A percentile compares a stretch with the other conserved stretches of the same genome.
phyloP scores from a whole-genome alignment of 2,113 vertebrate genomes.

The Nymphicus hollandicus region DNA sequence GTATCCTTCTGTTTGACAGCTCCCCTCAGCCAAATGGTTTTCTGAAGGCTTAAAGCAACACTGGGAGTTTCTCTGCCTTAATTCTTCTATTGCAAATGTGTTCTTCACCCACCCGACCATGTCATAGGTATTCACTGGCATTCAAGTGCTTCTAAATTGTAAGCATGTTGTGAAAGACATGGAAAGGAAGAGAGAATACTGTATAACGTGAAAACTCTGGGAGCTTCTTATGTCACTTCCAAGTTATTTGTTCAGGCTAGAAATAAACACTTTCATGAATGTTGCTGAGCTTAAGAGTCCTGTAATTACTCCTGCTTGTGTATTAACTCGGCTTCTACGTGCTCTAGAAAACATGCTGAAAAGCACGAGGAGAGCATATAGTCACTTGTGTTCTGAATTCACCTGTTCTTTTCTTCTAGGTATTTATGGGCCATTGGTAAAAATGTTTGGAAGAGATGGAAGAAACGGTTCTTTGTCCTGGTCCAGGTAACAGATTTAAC shows the following conservation, averaged over 20 bases:
- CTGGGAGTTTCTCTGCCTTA: background rate
- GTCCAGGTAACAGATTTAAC: slow-evolving; percentile 88
- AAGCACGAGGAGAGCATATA: background rate
- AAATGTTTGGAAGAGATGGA: slow-evolving; percentile 99
- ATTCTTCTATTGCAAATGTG: background rate
- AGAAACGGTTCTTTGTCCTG: slow-evolving; percentile 97
- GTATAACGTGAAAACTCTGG: background rate
- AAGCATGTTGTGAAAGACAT: background rate
- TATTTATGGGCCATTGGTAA: slow-evolving; percentile 98
- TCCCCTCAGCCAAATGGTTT: background rate
- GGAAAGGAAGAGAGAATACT: background rate
- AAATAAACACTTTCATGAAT: background rate
- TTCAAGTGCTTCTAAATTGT: background rate
- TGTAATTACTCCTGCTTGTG: background rate
- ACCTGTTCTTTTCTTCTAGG: slow-evolving; percentile 70
- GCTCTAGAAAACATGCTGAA: background rate
- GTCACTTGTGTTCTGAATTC: background rate
- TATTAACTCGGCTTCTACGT: background rate
- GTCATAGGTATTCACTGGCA: background rate
- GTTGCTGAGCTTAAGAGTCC: background rate
- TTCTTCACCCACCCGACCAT: background rate
- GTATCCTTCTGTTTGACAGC: background rate
- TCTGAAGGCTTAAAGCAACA: background rate
- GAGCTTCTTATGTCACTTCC: background rate
- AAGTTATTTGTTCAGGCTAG: background rate